Conservation (phyloP, 2,113 vertebrate species). For the Gulo gulo region DNA sequence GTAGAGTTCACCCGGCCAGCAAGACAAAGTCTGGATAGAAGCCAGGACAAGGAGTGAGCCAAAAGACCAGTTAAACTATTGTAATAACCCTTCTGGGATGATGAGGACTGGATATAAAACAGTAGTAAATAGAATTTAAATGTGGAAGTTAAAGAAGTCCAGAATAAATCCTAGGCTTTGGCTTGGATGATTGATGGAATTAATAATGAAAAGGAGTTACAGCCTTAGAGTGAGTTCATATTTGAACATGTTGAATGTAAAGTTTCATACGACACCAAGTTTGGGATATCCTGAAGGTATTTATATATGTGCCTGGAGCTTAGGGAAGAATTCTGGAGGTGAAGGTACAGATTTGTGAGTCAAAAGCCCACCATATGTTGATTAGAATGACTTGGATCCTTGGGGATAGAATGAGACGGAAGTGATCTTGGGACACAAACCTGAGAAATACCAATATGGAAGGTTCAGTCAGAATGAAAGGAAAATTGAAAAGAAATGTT, state of each 20-base stretch:
- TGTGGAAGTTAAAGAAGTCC: neutral
- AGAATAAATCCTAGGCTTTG: neutral
- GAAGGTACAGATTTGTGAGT: neutral
- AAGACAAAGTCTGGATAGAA: neutral
- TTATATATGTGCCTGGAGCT: neutral
- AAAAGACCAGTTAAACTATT: neutral
- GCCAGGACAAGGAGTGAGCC: neutral
- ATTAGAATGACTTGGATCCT: neutral
- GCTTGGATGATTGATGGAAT: neutral
- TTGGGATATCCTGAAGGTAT: neutral
- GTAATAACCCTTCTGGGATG: neutral
- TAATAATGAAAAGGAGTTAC: neutral
- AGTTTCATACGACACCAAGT: neutral
- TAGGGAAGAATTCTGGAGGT: neutral
- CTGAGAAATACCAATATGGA: neutral
- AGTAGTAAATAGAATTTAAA: neutral
- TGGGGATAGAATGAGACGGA: neutral
- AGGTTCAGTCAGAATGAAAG: neutral
- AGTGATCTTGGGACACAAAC: neutral
- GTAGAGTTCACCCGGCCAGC: neutral
- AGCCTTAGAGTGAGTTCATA: neutral
- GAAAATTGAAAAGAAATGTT: neutral
- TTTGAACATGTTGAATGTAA: neutral
- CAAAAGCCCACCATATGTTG: neutral
- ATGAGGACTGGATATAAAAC: neutral